Conservation (phyloP, 2,888 invertebrate genomes). For the Folsomia manolachei region DNA sequence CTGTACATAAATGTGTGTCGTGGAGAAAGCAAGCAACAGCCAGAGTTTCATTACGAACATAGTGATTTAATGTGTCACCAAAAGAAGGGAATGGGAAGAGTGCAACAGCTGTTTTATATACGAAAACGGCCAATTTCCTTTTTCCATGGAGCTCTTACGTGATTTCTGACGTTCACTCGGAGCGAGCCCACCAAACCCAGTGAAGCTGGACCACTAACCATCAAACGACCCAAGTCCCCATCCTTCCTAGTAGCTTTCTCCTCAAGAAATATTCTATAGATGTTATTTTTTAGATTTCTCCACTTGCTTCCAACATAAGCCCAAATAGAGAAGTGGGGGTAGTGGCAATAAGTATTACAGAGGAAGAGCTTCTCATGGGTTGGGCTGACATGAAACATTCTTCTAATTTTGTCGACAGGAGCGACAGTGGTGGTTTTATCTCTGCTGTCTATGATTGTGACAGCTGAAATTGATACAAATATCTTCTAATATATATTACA, state of each 20-base stretch:
- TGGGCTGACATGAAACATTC: constrained; percentile 43
- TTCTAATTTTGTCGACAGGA: constrained; percentile 50
- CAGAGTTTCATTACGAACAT: constrained; percentile 50
- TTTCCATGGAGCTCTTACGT: constrained; percentile 35
- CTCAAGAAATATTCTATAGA: constrained; percentile 4
- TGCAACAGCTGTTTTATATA: constrained; percentile 51
- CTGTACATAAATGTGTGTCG: background rate
- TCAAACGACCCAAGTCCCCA: too few species aligned
- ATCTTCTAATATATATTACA: constrained; percentile 36
- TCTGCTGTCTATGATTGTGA: constrained; percentile 45
- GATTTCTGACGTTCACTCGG: constrained; percentile 31
- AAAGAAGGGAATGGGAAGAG: constrained; percentile 47
- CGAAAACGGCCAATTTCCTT: constrained; percentile 50
- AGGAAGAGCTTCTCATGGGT: too few species aligned
- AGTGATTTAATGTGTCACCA: constrained; percentile 51
- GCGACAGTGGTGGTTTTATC: constrained; percentile 50
- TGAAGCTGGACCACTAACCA: too few species aligned
- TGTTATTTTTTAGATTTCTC: constrained; percentile 27
- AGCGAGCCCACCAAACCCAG: too few species aligned
- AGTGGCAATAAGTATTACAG: too few species aligned
- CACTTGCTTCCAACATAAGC: background rate
- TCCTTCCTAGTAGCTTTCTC: too few species aligned
- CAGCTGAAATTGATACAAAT: constrained; percentile 51
- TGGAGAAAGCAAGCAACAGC: constrained; percentile 2
- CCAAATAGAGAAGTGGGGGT: too few species aligned